A percentile compares a stretch with the other conserved stretches of the same genome.
phyloP scores from a whole-genome alignment of 2,113 vertebrate genomes.

The Siniperca chuatsi region DNA sequence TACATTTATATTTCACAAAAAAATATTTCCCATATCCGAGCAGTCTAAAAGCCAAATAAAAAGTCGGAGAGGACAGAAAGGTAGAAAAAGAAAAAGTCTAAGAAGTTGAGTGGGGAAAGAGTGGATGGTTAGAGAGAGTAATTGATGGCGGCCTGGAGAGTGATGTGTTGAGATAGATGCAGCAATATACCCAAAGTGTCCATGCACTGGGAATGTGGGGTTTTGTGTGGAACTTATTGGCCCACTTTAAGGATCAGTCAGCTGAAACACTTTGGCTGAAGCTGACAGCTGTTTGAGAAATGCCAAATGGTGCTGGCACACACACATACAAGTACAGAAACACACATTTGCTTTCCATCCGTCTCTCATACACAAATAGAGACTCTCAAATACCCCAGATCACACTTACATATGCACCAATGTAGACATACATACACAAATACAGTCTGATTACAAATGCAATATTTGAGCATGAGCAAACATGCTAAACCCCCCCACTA shows the following conservation, averaged over 20 bases:
- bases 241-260: slow-evolving; percentile 75
- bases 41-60: background rate
- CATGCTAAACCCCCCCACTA: background rate
- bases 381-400: background rate
- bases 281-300: slow-evolving; percentile 75
- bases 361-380: background rate
- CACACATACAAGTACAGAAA: slow-evolving; percentile 13
- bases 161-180: slow-evolving; percentile 59
- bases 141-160: slow-evolving; percentile 39
- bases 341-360: background rate
- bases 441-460: slow-evolving; percentile 16
- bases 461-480: slow-evolving; percentile 46
- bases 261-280: slow-evolving; percentile 70
- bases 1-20: background rate
- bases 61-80: background rate
- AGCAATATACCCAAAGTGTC: slow-evolving; percentile 55
- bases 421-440: background rate
- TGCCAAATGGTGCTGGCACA: slow-evolving; percentile 60
- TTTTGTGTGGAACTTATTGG: slow-evolving; percentile 72
- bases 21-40: background rate
- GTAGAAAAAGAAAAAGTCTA: background rate
- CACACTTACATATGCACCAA: slow-evolving; percentile 8
- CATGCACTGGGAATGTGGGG: slow-evolving; percentile 36
- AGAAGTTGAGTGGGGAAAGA: background rate
- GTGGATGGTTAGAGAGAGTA: slow-evolving; percentile 32